Evolutionary conservation across 2,888 invertebrate species (phyloP).

Genomic region (Apocheima hispidaria): DNA sequence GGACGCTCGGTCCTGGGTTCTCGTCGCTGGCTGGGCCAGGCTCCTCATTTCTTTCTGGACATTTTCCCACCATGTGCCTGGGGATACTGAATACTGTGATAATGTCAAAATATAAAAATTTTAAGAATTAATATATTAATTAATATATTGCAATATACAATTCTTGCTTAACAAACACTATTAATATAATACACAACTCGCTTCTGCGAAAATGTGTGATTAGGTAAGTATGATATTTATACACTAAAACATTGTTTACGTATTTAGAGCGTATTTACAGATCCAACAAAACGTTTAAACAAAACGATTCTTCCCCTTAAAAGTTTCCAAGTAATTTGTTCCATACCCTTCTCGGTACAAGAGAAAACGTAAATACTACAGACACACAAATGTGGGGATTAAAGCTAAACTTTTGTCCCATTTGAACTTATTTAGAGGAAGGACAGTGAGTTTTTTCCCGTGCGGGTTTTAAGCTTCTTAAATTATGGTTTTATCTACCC

Average conservation of each 20-base stretch:
- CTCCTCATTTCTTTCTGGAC: no score
- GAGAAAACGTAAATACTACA: slow-evolving; percentile 21
- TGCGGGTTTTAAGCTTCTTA: slow-evolving; percentile 8
- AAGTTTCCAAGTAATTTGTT: slow-evolving; percentile 26
- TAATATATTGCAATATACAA: no score
- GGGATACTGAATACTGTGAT: no score
- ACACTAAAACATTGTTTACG: neutral
- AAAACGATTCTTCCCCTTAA: slow-evolving; percentile 9
- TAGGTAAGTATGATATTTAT: no score
- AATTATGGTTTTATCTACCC: neutral
- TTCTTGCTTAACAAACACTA: no score
- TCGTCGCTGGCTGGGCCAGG: no score
- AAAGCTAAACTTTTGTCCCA: slow-evolving; percentile 33
- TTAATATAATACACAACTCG: no score
- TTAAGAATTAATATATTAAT: no score
- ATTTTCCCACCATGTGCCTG: no score
- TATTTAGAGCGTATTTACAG: neutral
- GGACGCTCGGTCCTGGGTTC: no score
- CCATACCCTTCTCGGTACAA: slow-evolving; percentile 15
- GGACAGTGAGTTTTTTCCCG: slow-evolving; percentile 10
- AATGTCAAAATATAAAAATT: no score
- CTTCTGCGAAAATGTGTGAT: no score
- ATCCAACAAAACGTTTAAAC: neutral
- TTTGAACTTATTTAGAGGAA: slow-evolving; percentile 30
- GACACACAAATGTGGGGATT: slow-evolving; percentile 27